Conservation (phyloP, 1,140 invertebrate genomes). For the Drosophila arawakana region DNA sequence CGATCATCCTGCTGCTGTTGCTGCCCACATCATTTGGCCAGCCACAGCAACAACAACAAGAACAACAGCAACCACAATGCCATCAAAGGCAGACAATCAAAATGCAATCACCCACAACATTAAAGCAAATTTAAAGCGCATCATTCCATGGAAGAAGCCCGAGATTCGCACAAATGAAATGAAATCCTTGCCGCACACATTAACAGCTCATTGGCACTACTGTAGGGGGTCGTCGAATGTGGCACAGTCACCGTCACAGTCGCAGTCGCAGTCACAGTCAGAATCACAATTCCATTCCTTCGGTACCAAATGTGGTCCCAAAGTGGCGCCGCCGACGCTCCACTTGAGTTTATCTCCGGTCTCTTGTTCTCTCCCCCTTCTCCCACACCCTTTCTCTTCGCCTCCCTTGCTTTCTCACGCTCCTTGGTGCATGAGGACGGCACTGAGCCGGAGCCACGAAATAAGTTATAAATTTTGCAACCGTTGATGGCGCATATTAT, state of each 20-base stretch:
- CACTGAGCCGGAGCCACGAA: constrained; percentile 44
- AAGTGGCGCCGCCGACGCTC: constrained; percentile 77
- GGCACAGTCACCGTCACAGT: constrained; percentile 12
- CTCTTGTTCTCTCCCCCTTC: not conserved
- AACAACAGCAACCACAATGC: constrained; percentile 4
- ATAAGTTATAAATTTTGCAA: constrained; percentile 83
- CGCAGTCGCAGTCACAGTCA: constrained; percentile 30
- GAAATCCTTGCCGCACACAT: constrained; percentile 81
- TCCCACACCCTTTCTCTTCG: not conserved
- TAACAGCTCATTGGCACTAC: constrained; percentile 82
- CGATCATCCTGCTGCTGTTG: constrained; percentile 34
- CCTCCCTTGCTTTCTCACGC: constrained; percentile 20
- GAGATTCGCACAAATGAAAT: constrained; percentile 63
- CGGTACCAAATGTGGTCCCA: constrained; percentile 29
- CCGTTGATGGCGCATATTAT: constrained; percentile 82
- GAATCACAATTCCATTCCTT: constrained; percentile 30
- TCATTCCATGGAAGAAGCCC: constrained; percentile 32
- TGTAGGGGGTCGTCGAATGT: constrained; percentile 65
- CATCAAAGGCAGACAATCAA: constrained; percentile 56
- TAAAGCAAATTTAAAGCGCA: constrained; percentile 65
- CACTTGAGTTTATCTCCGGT: constrained; percentile 38
- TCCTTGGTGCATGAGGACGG: constrained; percentile 18
- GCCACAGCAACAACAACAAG: constrained; percentile 19
- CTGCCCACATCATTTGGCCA: constrained; percentile 70
- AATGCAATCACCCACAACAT: constrained; percentile 80